Conservation (phyloP, 2,888 invertebrate genomes). For the Drosophila quinaria region DNA sequence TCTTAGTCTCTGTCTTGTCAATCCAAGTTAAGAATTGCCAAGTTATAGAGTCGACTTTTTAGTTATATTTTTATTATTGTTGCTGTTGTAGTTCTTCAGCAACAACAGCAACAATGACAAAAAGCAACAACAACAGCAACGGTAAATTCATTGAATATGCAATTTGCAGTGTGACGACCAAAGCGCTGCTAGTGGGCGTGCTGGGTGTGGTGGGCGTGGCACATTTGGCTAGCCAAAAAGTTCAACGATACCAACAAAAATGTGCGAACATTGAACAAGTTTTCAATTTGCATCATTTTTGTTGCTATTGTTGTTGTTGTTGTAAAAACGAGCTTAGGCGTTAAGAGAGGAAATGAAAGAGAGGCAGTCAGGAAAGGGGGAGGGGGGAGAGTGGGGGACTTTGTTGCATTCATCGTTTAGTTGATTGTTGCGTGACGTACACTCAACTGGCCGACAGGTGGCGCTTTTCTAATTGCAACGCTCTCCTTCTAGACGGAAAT, state of each 20-base stretch:
- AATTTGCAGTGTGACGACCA: slow-evolving; percentile 21
- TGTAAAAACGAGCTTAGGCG: slow-evolving; percentile 7
- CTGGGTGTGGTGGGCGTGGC: slow-evolving; percentile 44
- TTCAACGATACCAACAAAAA: slow-evolving; percentile 50
- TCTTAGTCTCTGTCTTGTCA: not conserved
- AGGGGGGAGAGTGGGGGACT: not conserved
- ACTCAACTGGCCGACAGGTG: slow-evolving; percentile 46
- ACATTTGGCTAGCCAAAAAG: slow-evolving; percentile 32
- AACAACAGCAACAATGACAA: slow-evolving; percentile 4
- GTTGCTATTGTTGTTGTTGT: slow-evolving; percentile 14
- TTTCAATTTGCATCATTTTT: slow-evolving; percentile 39
- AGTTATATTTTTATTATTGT: not conserved
- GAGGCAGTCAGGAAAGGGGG: not conserved
- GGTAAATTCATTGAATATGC: slow-evolving; percentile 35
- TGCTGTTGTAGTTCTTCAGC: slow-evolving; percentile 37
- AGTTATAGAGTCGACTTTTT: slow-evolving; percentile 42
- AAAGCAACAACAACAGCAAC: slow-evolving; percentile 16
- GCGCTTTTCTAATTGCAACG: slow-evolving; percentile 49
- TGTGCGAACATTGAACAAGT: slow-evolving; percentile 48
- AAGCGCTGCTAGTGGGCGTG: not conserved
- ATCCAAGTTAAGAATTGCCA: slow-evolving; percentile 23
- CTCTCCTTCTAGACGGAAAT: slow-evolving; percentile 36
- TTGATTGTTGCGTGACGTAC: slow-evolving; percentile 16
- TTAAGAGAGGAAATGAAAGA: not conserved
- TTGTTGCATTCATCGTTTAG: slow-evolving; percentile 14